Conservation (phyloP, 2,797 vertebrate species). For the Buceros bicornis region DNA sequence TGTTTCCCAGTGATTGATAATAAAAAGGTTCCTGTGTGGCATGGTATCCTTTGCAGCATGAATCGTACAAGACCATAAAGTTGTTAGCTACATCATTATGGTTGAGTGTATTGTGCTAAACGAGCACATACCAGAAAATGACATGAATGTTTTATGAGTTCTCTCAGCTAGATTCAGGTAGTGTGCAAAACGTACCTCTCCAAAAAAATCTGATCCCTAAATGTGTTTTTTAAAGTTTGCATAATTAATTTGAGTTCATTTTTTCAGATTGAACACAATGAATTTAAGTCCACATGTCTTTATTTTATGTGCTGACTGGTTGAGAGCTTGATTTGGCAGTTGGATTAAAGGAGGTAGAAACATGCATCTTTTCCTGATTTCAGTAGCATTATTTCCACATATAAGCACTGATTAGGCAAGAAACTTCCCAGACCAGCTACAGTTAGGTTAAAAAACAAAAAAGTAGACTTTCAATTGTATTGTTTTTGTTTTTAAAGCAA, state of each 20-base stretch:
- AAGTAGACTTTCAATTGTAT: background rate
- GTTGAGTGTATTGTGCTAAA: constrained; percentile 66
- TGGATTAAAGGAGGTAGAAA: background rate
- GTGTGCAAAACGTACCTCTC: constrained; percentile 13
- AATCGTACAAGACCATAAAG: constrained; percentile 71
- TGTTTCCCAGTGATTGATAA: constrained; percentile 74
- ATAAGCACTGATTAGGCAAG: background rate
- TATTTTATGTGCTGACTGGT: background rate
- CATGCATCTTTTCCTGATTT: background rate
- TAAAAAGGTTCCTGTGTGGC: constrained; percentile 72
- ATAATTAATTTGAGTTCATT: constrained; percentile 49
- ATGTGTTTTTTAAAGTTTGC: constrained; percentile 51
- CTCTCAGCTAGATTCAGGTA: constrained; percentile 54
- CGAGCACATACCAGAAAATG: constrained; percentile 28
- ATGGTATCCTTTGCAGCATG: constrained; percentile 65
- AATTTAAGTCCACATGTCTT: constrained; percentile 15
- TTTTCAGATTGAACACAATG: constrained; percentile 34
- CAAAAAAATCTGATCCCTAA: constrained; percentile 11
- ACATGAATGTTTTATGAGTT: constrained; percentile 66
- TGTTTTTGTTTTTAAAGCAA: background rate
- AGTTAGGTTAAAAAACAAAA: background rate
- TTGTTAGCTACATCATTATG: constrained; percentile 69
- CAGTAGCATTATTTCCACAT: background rate
- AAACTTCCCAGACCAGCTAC: background rate
- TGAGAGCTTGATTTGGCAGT: constrained; percentile 1